Evolutionary conservation across 2,113 vertebrate genomes (phyloP).

Genomic region (Ovis canadensis): DNA sequence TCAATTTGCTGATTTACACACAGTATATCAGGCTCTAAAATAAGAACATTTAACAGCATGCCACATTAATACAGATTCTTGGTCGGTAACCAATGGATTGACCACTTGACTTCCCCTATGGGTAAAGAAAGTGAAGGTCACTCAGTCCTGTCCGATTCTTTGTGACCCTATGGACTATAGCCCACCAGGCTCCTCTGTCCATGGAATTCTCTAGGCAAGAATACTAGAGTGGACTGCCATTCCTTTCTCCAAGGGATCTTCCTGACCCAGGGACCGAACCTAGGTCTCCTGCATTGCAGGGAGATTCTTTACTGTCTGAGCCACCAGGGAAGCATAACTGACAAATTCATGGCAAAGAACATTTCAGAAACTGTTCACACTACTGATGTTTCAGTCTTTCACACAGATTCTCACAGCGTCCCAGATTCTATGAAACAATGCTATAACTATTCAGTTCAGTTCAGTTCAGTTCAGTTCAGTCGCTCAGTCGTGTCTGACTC

Average conservation of each 20-base stretch:
- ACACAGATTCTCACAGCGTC: neutral
- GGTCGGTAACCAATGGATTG: neutral
- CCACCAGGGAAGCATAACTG: neutral
- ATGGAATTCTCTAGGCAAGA: neutral
- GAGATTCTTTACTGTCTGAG: neutral
- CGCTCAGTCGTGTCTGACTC: too few relatives aligned
- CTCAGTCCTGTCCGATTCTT: neutral
- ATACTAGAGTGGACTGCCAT: neutral
- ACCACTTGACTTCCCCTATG: neutral
- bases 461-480: too few relatives aligned
- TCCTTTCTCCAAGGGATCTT: neutral
- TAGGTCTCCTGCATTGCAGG: neutral
- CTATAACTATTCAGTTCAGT: neutral
- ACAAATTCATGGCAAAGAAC: neutral
- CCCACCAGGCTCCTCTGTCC: neutral
- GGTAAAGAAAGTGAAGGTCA: neutral
- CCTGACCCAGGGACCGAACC: neutral
- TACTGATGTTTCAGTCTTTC: neutral
- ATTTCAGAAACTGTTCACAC: neutral
- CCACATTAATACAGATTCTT: neutral
- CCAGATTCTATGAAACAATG: neutral
- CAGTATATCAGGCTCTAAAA: neutral
- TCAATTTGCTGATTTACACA: neutral
- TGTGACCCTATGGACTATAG: neutral
- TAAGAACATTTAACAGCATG: neutral